These are phyloP conservation scores for Drosophila kanapiae DNA, from an alignment of 1,140 invertebrate species.

Conservation along the genomic window DNA sequence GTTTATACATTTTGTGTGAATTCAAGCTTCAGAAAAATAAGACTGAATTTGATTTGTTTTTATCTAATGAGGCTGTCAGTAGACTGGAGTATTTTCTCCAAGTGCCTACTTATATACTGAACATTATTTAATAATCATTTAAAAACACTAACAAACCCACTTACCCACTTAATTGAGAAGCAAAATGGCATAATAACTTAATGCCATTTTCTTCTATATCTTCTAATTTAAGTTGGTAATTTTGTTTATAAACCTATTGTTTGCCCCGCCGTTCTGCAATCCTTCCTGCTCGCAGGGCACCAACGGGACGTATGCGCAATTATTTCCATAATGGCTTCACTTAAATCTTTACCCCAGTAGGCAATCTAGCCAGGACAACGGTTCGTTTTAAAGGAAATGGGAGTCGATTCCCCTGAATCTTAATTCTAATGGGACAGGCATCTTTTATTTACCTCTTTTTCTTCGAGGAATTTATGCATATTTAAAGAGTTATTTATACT, in stretches of 20 bases:
- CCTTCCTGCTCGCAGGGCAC: slow-evolving; percentile 28
- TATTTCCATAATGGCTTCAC: slow-evolving; percentile 40
- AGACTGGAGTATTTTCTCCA: background rate
- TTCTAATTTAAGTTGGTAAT: too few relatives aligned
- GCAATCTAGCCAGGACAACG: background rate
- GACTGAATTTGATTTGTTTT: background rate
- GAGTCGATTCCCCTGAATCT: background rate
- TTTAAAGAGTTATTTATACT: background rate
- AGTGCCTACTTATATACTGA: background rate
- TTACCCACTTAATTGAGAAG: too few relatives aligned
- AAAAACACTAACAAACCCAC: too few relatives aligned
- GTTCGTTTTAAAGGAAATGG: background rate
- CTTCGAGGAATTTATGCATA: background rate
- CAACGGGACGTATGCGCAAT: slow-evolving; percentile 49
- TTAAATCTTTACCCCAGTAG: slow-evolving; percentile 41
- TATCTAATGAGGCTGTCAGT: background rate
- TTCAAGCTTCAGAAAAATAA: background rate
- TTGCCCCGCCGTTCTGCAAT: slow-evolving; percentile 19
- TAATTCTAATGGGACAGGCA: background rate
- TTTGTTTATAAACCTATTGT: too few relatives aligned
- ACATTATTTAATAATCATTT: too few relatives aligned
- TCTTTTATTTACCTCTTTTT: background rate
- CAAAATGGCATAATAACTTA: too few relatives aligned
- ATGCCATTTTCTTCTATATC: too few relatives aligned
- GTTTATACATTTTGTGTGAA: slow-evolving; percentile 3